phyloP scores from a whole-genome alignment of 2,797 vertebrate genomes.

The Neoniphon sammara region DNA sequence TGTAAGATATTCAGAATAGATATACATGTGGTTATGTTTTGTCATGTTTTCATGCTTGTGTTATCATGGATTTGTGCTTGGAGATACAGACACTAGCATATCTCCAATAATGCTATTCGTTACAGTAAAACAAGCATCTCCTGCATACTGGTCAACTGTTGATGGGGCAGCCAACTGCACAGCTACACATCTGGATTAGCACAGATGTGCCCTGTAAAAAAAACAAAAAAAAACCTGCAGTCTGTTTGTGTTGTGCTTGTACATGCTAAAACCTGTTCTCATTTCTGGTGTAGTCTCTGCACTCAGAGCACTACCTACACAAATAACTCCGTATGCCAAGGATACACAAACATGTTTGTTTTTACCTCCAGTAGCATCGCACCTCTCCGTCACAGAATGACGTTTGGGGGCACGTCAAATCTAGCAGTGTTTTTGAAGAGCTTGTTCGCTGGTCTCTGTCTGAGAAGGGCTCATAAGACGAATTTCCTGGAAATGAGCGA shows the following conservation, averaged over 20 bases:
- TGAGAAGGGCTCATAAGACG: neutral
- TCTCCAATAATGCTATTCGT: too few species aligned
- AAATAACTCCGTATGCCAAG: constrained; percentile 9
- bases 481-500: constrained; percentile 72
- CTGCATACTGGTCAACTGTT: too few species aligned
- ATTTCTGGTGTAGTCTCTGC: neutral
- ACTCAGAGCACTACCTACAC: constrained; percentile 6
- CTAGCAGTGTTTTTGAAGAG: constrained; percentile 60
- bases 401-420: constrained; percentile 57
- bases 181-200: too few species aligned
- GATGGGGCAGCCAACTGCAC: too few species aligned
- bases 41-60: neutral
- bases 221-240: too few species aligned
- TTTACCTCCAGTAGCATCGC: constrained; percentile 41
- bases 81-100: neutral
- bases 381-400: constrained; percentile 35
- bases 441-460: constrained; percentile 25
- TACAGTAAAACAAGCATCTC: neutral
- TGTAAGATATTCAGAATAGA: too few species aligned
- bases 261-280: neutral
- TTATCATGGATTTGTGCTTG: neutral
- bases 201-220: too few species aligned
- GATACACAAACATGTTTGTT: constrained; percentile 46
- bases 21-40: too few species aligned
- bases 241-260: neutral